Evolutionary conservation across 2,888 invertebrate species (phyloP).

Genomic region (Octonoba sinensis): DNA sequence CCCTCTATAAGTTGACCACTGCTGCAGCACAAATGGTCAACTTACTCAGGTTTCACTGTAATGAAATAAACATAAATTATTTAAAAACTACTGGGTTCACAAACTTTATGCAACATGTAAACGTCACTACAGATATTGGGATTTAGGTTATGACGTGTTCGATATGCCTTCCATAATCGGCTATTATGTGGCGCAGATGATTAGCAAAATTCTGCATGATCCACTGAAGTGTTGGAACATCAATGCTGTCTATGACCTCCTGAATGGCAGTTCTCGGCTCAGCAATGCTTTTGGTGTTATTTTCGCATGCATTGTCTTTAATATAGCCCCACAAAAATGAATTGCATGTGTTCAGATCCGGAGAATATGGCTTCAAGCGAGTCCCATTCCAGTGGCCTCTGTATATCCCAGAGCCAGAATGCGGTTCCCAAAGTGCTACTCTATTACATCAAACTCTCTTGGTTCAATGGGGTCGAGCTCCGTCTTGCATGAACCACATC

Average conservation of each 20-base stretch:
- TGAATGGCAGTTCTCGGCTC: conserved; percentile 11
- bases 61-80: conserved; percentile 1
- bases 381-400: background rate
- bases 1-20: too few species aligned
- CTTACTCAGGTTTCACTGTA: background rate
- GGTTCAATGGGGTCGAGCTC: too few species aligned
- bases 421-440: conserved; percentile 3
- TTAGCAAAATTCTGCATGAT: conserved; percentile 13
- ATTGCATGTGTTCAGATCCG: conserved; percentile 5
- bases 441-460: too few species aligned
- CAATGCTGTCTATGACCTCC: too few species aligned
- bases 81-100: too few species aligned
- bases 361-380: too few species aligned
- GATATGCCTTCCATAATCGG: conserved; percentile 19
- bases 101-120: background rate
- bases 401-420: conserved; percentile 7
- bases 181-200: too few species aligned
- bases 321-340: conserved; percentile 8
- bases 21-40: too few species aligned
- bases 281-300: conserved; percentile 3
- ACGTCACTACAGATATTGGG: background rate
- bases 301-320: too few species aligned
- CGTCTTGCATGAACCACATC: too few species aligned
- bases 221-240: conserved; percentile 4
- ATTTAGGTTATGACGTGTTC: conserved; percentile 18